phyloP scores from a whole-genome alignment of 2,888 invertebrate genomes.

The Lithophane leautieri region DNA sequence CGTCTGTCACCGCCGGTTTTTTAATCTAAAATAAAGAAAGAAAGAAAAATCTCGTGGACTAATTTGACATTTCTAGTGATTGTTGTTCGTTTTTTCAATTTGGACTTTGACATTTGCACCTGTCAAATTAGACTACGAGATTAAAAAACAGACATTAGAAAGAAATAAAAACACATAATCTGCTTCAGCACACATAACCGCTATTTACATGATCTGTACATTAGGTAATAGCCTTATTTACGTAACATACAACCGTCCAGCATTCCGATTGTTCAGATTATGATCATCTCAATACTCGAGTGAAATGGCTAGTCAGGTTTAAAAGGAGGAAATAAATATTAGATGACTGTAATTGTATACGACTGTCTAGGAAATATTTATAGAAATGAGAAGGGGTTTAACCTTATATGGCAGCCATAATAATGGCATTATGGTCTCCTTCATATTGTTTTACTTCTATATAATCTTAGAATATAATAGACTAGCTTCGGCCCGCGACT shows the following conservation, averaged over 20 bases:
- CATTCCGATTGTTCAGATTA: conserved; percentile 51
- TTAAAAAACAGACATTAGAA: background rate
- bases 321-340: conserved; percentile 52
- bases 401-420: conserved; percentile 29
- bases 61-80: too few relatives aligned
- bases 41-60: too few relatives aligned
- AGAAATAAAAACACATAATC: conserved; percentile 21
- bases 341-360: conserved; percentile 42
- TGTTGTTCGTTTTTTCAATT: too few relatives aligned
- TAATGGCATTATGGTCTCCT: background rate
- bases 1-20: too few relatives aligned
- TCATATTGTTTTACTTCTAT: background rate
- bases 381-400: conserved; percentile 11
- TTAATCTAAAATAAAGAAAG: too few relatives aligned
- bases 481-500: too few relatives aligned
- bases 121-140: too few relatives aligned
- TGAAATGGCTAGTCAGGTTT: conserved; percentile 40
- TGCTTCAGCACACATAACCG: conserved; percentile 39
- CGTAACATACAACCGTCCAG: conserved; percentile 42
- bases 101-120: too few relatives aligned
- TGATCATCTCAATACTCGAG: conserved; percentile 39
- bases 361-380: conserved; percentile 37
- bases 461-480: too few relatives aligned
- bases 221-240: conserved; percentile 43
- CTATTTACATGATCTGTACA: conserved; percentile 53